Evolutionary conservation across 2,113 vertebrate species (phyloP), one percentile per base, ranked within the genome.

Genomic region (Isurus oxyrinchus): DNA sequence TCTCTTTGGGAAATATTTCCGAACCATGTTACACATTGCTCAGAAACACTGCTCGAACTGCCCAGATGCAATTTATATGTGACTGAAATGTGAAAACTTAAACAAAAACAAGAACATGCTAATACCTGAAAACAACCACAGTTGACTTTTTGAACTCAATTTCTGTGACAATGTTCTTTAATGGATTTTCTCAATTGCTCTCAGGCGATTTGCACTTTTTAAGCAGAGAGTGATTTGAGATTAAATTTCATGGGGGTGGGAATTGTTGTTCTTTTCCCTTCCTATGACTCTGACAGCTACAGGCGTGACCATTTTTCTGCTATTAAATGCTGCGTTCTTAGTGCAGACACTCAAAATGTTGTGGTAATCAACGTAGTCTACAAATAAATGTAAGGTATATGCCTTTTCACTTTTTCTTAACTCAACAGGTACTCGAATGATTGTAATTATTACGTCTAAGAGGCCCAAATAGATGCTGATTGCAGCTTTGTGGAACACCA

Each of bases 371-470:
- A 95, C 44, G 8, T 53, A 72, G 94, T 55, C 94, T 72, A 55
- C 44, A 95, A 69, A 95, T 72, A 49, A 27, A 96, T 96, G 57
- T 98, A 98, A 98, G 98, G 97, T 97, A 98, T 98, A 97, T 98
- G 98, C 31, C 93, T 31, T 95, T 72, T 72, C 94, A 55, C 98
- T 98, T 98, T 98, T 98, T 98, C 55, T 98, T 98, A 98, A 98
- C 98, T 97, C 97, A 97, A 98, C 98, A 98, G 98, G 98, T 98
- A 98, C 98, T 98, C 98, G 98, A 98, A 98, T 98, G 98, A 98
- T 98, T 98, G 98, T 98, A 98, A 98, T 98, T 98, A 98, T 98
- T 98, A 98, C 98, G 98, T 98, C 98, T 98, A 98, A 98, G 98
- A 98, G 97, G 59, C 40, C 98, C 98, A 98, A 98, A 98, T 98